Base-by-base conservation (phyloP, 2,888 invertebrate genomes). In the Eretmocerus hayati region DNA sequence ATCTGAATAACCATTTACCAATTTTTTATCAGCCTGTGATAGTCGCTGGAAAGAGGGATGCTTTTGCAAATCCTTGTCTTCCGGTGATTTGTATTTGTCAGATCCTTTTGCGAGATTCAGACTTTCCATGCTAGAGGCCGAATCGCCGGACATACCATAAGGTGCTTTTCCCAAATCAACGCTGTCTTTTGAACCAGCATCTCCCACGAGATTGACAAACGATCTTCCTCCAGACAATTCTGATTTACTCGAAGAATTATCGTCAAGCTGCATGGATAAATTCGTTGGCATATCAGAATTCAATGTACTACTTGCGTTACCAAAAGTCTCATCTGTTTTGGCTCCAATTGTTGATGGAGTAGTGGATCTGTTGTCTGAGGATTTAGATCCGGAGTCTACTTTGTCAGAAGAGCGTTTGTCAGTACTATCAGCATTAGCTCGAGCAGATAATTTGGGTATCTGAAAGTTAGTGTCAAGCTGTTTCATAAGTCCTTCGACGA, bases 401-500 rank as follows among this genome's bases (percentile, higher is more conserved):
- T 62, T 59, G 8, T 41, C 52, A 2, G 58, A 48, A 2, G 60
- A 56, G 35, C 63, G 61, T 40, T 65, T 66, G 5, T 64, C 67
- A 1, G 56, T 56, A 3, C 56, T 56, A 0, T 69, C 72, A 0
- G 63, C 61, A 35, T 67, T 71, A 2, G 56, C 59, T 22, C 77
- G 66, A 4, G 83, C 83, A 1, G 85, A 85, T 50, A 90, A 68
- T 72, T 90, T 90, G 1, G 90, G 90, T 62, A 90, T 90, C 75
- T 90, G 90, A 73, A 89, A 90, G 63, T 87, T 90, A 48, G 85
- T 85, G 60, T 90, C 84, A 30, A 86, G 70, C 9, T 85, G 83
- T 62, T 88, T 89, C 60, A 86, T 86, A 46, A 87, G 74, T 9
- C 87, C 84, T 62, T 87, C 87, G 61, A 86, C 81, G 44, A 80